Base-by-base conservation (phyloP, 1,140 invertebrate species). In the Achroia grisella region DNA sequence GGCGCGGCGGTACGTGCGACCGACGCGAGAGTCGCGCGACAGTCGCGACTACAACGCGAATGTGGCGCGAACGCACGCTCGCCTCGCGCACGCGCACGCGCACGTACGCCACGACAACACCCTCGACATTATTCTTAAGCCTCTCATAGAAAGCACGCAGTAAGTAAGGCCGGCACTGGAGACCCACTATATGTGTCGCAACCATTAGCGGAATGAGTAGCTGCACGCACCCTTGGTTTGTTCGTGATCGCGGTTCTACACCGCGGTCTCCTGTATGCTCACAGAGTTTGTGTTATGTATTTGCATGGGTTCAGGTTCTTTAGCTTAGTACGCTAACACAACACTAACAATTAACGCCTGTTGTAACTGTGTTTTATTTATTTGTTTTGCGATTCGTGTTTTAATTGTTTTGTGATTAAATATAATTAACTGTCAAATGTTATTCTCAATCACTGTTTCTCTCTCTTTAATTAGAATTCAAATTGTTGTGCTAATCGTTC, bases 131-230 rank as follows among this genome's bases (percentile, higher is more conserved):
- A 87, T 87, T 47, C 68, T 87, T 60, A 87, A 87, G 69, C 85
- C 85, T 59, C 79, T 87, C 60, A 86, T 87, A 71, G 85, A 87
- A 72, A 87, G 85, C 75, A 87, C 85, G 64, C 85, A 87, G 85
- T 87, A 85, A 87, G 85, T 87, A 84, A 76, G 62, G 44, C 56
- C 52, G 52, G 54, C 48, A 52, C 56, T 39, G 42, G 42, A 54
- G 41, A 39, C 39, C 51, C 65, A 48, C 50, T 50, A 31, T 71
- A 50, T 77, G 60, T 76, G 75, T 71, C 62, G 59, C 65, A 63
- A 60, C 62, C 60, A 53, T 48, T 82, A 79, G 70, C 65, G 67
- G 71, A 76, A 78, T 81, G 80, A 50, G 49, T 75, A 72, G 69
- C 71, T 79, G 74, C 76, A 75, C 76, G 75, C 60, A 61, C 37